Base-by-base conservation (phyloP, 2,888 invertebrate species). In the Cerastis rubricosa region DNA sequence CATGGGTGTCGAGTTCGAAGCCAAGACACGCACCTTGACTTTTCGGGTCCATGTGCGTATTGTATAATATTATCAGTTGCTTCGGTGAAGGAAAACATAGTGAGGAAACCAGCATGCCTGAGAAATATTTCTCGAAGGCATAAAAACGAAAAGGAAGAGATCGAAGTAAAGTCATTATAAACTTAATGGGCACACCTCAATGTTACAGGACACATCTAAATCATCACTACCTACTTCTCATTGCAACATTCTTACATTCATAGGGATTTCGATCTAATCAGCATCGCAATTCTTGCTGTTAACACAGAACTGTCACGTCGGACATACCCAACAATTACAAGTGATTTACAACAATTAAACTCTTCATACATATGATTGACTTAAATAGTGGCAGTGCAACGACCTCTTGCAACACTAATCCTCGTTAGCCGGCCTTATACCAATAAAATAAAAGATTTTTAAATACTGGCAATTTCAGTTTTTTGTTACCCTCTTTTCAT, bases 301-400 rank as follows among this genome's bases (percentile, higher is more conserved):
- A 65, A 64, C 75, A 67, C 71, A 71, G 14, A 77, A 71, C 54
- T 73, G 77, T 65, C 71, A 71, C n/a, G 49, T 65, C 49, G 51
- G 51, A 63, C 83, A 76, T 80, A 76, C 63, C 43, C 14, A 71
- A 71, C 81, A 87, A 87, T 87, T 85, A 81, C 61, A 76, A 78
- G 64, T 83, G 87, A 88, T 88, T 87, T 78, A 81, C 74, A 73
- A 66, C 87, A 87, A 88, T 88, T 88, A 88, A 80, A 76, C 43
- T 68, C 73, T 57, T 57, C 61, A 43, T 67, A 66, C 65, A 14
- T 64, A 75, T 76, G 74, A 81, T 80, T 78, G 77, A 71, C 78
- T 84, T 75, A 80, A 84, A 74, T 72, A 84, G 40, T 67, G 54
- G 17, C 49, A 66, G 87, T 54, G 14, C 87, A 80, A 69, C 73